Percentiles rank a stretch among this genome's conserved stretches.
phyloP scores from a whole-genome alignment of 2,113 vertebrate species.

The Poecilia latipinna region DNA sequence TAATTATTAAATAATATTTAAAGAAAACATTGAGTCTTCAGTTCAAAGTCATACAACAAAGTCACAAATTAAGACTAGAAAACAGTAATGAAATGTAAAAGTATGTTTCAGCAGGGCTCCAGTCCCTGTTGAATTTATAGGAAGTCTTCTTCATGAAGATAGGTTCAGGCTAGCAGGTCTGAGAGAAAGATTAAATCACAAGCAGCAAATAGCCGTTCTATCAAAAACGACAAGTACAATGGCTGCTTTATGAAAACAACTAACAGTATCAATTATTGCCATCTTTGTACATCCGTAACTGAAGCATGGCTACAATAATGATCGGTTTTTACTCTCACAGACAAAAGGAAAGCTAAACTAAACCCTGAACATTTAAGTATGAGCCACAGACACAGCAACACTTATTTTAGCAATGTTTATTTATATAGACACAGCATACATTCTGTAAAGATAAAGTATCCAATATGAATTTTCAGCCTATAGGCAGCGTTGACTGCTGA shows the following conservation, averaged over 20 bases:
- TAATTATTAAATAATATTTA: no score
- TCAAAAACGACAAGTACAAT: neutral
- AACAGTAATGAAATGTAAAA: no score
- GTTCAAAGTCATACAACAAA: no score
- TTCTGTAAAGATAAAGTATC: slow-evolving; percentile 33
- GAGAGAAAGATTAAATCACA: neutral
- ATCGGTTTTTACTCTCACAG: neutral
- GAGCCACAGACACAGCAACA: neutral
- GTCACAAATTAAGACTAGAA: no score
- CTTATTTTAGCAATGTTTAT: slow-evolving; percentile 55
- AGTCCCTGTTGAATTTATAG: neutral
- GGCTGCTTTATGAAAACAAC: neutral
- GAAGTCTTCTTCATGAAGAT: neutral
- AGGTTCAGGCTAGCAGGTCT: neutral
- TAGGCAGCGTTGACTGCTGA: slow-evolving; percentile 3
- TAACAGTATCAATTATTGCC: neutral
- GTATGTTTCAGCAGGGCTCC: no score
- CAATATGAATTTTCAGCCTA: neutral
- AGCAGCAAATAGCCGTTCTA: neutral
- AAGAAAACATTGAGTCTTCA: no score
- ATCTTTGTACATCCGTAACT: neutral
- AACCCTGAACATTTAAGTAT: neutral
- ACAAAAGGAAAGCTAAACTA: neutral
- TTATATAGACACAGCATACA: slow-evolving; percentile 50
- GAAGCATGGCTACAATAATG: neutral